Percentiles rank a stretch among this genome's conserved stretches.
Conservation (phyloP, 37 sponge, comb jelly and placozoan species). For the Cladorhizidae sp. region DNA sequence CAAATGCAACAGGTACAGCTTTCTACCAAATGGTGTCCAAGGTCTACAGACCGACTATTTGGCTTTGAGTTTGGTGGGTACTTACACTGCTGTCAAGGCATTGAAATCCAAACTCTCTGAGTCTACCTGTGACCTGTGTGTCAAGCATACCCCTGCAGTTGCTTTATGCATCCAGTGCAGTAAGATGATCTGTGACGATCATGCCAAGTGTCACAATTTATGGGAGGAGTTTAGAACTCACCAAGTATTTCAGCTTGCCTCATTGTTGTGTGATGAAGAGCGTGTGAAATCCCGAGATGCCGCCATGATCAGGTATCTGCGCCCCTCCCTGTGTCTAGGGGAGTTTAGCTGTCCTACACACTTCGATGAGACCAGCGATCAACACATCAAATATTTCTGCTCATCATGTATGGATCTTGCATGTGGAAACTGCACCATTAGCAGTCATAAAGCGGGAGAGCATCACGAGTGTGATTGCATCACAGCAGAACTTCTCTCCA, state of each 20-base stretch:
- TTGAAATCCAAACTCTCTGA: neutral
- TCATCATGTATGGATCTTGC: constrained; percentile 8
- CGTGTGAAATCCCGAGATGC: neutral
- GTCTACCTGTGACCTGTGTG: neutral
- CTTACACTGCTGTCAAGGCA: neutral
- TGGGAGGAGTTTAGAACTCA: constrained; percentile 8
- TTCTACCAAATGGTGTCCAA: neutral
- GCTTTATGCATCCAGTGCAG: neutral
- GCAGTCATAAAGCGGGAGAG: neutral
- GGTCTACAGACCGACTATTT: neutral
- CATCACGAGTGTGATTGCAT: neutral
- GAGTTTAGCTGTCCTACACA: neutral
- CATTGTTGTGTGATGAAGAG: neutral
- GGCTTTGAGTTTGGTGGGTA: neutral
- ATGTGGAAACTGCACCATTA: constrained; percentile 17
- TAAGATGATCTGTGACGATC: neutral
- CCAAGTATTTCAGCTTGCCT: neutral
- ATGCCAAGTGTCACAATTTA: neutral
- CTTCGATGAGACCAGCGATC: neutral
- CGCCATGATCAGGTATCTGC: neutral
- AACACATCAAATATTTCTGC: constrained; percentile 26
- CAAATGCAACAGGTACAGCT: neutral
- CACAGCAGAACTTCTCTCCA: neutral
- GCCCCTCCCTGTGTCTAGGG: neutral
- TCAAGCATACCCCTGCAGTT: constrained; percentile 1